Evolutionary conservation across 1,140 invertebrate genomes (phyloP).

Genomic region (Bombus cullumanus): DNA sequence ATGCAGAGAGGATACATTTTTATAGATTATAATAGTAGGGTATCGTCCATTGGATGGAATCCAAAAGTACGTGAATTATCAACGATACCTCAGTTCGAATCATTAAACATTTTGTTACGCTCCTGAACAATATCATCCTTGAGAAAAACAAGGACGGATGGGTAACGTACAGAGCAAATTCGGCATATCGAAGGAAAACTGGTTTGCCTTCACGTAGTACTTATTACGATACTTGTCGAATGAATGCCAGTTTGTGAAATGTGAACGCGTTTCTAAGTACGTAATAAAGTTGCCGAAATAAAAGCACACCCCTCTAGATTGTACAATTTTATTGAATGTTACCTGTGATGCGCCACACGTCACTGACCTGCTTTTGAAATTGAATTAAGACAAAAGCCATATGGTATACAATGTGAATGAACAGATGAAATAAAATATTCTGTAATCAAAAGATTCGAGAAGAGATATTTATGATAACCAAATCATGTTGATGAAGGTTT

Average conservation of each 20-base stretch:
- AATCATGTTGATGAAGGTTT: neutral
- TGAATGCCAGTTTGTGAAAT: neutral
- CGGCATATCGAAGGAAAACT: conserved; percentile 54
- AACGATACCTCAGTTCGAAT: neutral
- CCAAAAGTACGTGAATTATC: neutral
- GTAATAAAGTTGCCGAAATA: neutral
- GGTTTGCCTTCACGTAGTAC: conserved; percentile 36
- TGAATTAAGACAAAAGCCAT: neutral
- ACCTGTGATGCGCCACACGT: neutral
- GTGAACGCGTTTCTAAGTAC: neutral
- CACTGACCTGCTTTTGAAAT: conserved; percentile 1
- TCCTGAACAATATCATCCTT: conserved; percentile 39
- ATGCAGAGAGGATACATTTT: neutral
- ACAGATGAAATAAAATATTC: neutral
- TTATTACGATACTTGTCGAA: conserved; percentile 29
- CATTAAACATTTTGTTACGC: conserved; percentile 16
- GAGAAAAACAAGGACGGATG: conserved; percentile 42
- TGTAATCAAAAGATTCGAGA: neutral
- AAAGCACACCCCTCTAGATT: neutral
- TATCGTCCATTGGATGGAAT: neutral
- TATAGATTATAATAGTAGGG: neutral
- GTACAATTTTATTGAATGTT: neutral
- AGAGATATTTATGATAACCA: neutral
- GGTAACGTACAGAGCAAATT: conserved; percentile 40
- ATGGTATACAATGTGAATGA: neutral